phyloP scores from a whole-genome alignment of 2,888 invertebrate species.

The Drosophila prostipennis region DNA sequence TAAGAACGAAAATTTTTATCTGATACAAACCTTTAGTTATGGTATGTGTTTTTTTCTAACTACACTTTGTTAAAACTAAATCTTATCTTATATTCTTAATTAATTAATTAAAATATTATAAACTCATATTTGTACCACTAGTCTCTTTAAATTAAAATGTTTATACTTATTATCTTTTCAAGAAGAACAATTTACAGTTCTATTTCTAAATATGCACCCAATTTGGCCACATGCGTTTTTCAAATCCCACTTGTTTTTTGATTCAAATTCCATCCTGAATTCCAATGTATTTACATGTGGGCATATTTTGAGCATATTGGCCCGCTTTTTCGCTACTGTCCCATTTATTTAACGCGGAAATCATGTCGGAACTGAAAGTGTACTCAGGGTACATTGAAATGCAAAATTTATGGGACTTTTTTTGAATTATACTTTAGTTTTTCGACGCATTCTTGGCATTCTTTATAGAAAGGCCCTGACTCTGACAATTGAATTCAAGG shows the following conservation, averaged over 20 bases:
- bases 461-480: conserved; percentile 68
- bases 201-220: conserved; percentile 40
- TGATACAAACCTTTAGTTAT: no score
- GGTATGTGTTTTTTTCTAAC: no score
- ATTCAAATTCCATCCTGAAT: conserved; percentile 58
- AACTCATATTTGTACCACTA: no score
- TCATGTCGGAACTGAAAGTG: conserved; percentile 9
- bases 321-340: conserved; percentile 17
- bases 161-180: no score
- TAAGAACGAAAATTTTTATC: no score
- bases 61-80: no score
- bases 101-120: no score
- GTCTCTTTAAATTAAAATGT: no score
- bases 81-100: no score
- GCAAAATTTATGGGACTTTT: conserved; percentile 2
- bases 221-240: conserved; percentile 35
- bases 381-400: not conserved
- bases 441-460: conserved; percentile 44
- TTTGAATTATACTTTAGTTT: conserved; percentile 21
- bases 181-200: not conserved
- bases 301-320: conserved; percentile 7
- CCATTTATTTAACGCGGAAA: conserved; percentile 33
- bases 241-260: conserved; percentile 31
- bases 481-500: conserved; percentile 76
- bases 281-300: conserved; percentile 31